Evolutionary conservation across 1,140 invertebrate species (phyloP), one percentile per base, ranked within the genome.

Genomic region (Drosophila sturtevanti): DNA sequence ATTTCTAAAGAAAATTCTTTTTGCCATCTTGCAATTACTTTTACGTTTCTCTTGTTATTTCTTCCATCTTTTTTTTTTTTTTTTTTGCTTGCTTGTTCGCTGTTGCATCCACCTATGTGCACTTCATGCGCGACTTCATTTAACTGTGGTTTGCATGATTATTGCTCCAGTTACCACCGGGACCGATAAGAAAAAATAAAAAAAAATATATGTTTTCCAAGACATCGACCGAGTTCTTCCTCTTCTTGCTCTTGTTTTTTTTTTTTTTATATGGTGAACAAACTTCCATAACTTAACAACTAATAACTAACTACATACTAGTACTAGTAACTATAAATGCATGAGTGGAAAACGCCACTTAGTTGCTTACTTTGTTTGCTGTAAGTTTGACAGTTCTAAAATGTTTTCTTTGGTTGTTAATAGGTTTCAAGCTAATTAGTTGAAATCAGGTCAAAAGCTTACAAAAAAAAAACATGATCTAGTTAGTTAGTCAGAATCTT

Each of bases 121-220:
- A 72, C 81, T 86, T 86, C 82, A 81, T 77, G 81, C 74, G 68
- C 82, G 81, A 85, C 81, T 85, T 85, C 78, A 81, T 81, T 85
- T 81, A 85, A 86, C 81, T 87, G 78, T 77, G 69, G 67, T 81
- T 78, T 85, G 81, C 81, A 81, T 85, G 82, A 85, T 81, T 87
- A 85, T 85, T 87, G 81, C 81, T 78, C 81, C 82, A 85, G 81
- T 87, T 85, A 78, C 67, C 74, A 79, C 64, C 72, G 58, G 68
- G 73, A 75, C 61, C 69, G 59, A 51, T 56, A 63, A 59, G 38
- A 52, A 44, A 75, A 63, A 61, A 37, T 71, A 63, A 61, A n/a
- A 59, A 73, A n/a, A 41, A 41, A 31, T 54, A 31, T 63, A 72
- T 81, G 64, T 34, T 55, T 10, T 22, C 63, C 35, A 52, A 77